Evolutionary conservation across 2,888 invertebrate species (phyloP), one percentile per base, ranked within the genome.

Genomic region (Smittia sp.): DNA sequence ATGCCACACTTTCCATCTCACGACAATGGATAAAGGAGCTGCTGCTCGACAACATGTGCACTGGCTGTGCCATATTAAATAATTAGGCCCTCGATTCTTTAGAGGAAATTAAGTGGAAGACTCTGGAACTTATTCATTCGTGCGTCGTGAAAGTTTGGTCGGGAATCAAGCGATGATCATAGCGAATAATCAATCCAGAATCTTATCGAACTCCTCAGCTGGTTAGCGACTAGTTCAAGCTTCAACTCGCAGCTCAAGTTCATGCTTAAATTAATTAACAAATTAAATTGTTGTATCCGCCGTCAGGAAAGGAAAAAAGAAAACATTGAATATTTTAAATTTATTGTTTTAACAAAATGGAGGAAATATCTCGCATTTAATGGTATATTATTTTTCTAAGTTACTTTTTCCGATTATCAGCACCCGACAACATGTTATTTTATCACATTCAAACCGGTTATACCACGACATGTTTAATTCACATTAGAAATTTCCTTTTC

Each of bases 261-360:
- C 72, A 72, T 72, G 72, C 72, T 38, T 39, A 72, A 72, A 72
- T 72, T 72, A 72, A 72, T 72, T 72, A 72, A 62, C 72, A 72
- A 72, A 72, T 72, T 72, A 72, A 72, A 72, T 72, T 58, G 72
- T 72, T 72, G 58, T 58, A 72, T 72, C 72, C 72, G 72, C 62
- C 20, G 25, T 13, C 32, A 72, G 72, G 38, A 62, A 72, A 72
- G 6, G 15, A 22, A 4, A n/a, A 63, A 63, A 63, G 15, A 72
- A 72, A 20, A 72, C 72, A 72, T 72, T 72, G 72, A 72, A 72
- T 72, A 72, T 72, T 72, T 72, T 72, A 72, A 72, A 72, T 72
- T 72, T 72, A 72, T 72, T 72, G 72, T 72, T 72, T 72, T 72
- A 72, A 72, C 72, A 72, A 72, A 72, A 72, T 72, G 72, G 72